Conservation (phyloP, 1,140 invertebrate species). For the Drosophila tsacasi region DNA sequence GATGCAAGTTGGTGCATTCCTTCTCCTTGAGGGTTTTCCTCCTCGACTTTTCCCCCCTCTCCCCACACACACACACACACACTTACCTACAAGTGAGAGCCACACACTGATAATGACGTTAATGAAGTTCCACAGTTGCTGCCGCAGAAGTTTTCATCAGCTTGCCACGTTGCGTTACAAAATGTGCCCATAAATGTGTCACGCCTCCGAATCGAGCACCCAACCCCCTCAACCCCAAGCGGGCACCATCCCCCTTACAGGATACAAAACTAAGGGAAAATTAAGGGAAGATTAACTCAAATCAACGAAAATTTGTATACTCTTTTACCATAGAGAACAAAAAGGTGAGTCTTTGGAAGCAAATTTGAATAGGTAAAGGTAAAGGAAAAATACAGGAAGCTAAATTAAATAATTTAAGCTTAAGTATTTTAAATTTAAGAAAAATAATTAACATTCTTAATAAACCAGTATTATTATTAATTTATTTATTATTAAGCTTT, state of each 20-base stretch:
- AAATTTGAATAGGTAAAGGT: background rate
- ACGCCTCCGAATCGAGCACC: slow-evolving; percentile 46
- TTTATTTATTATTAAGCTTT: no score
- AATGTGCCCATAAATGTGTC: slow-evolving; percentile 78
- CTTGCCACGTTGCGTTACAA: slow-evolving; percentile 66
- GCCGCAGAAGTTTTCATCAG: slow-evolving; percentile 54
- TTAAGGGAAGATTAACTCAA: background rate
- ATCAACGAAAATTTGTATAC: background rate
- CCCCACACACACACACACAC: background rate
- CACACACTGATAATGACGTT: slow-evolving; percentile 64
- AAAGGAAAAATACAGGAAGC: no score
- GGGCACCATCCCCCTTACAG: background rate
- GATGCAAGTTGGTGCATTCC: slow-evolving; percentile 21
- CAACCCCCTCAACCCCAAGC: background rate
- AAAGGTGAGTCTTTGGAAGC: fast-evolving
- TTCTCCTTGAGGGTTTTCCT: background rate
- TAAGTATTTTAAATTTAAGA: no score
- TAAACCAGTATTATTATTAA: no score
- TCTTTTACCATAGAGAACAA: background rate
- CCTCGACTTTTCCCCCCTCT: background rate
- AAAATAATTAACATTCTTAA: no score
- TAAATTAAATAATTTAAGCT: no score
- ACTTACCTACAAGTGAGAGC: slow-evolving; percentile 1
- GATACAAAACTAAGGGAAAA: background rate
- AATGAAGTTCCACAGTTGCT: slow-evolving; percentile 68